Percentiles rank a stretch among this genome's conserved stretches.
Conservation (phyloP, 2,113 vertebrate species). For the Syngnathus floridae region DNA sequence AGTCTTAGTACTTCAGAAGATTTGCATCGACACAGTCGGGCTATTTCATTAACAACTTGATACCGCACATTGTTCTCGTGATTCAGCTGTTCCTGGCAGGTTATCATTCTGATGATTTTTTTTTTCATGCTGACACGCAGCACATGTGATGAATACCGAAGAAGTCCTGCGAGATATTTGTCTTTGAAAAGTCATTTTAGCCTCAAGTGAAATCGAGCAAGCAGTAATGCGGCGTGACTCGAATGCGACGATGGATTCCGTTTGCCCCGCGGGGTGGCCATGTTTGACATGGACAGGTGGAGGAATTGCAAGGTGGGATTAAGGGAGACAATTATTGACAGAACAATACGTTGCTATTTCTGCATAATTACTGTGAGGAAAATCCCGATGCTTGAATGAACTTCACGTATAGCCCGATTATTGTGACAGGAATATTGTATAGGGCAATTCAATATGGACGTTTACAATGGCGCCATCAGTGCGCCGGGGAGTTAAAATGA, state of each 20-base stretch:
- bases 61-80: background rate
- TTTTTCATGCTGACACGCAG: slow-evolving; percentile 16
- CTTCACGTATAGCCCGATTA: slow-evolving; percentile 38
- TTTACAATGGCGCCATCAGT: slow-evolving; percentile 26
- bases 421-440: slow-evolving; percentile 44
- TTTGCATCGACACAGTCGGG: background rate
- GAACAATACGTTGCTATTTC: slow-evolving; percentile 53
- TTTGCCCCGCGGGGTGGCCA: slow-evolving; percentile 31
- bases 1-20: background rate
- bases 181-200: slow-evolving; percentile 44
- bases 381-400: slow-evolving; percentile 40
- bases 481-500: slow-evolving; percentile 34
- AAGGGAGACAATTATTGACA: slow-evolving; percentile 49
- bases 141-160: slow-evolving; percentile 23
- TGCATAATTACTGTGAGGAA: slow-evolving; percentile 45
- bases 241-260: slow-evolving; percentile 41
- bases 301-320: slow-evolving; percentile 23
- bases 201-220: slow-evolving; percentile 37
- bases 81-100: slow-evolving; percentile 2
- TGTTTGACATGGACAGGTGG: slow-evolving; percentile 48
- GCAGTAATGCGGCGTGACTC: slow-evolving; percentile 44
- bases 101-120: background rate
- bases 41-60: background rate
- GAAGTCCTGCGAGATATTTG: slow-evolving; percentile 31
- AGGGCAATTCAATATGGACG: slow-evolving; percentile 43